These are phyloP conservation scores for Leucoraja erinaceus DNA, from an alignment of 2,113 vertebrate genomes.

Conservation along the genomic window DNA sequence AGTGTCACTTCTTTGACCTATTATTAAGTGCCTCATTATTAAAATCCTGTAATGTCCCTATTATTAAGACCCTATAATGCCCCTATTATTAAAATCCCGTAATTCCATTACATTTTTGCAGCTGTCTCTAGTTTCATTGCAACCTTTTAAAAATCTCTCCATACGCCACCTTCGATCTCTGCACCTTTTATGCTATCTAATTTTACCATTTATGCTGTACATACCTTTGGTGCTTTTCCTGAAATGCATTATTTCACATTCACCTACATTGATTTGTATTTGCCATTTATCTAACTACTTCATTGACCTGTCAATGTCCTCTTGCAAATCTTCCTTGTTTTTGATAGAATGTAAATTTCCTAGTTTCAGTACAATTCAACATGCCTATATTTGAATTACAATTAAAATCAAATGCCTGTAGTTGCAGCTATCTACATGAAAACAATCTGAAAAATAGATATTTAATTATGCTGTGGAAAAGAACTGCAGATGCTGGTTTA, in stretches of 20 bases:
- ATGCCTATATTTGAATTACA: background rate
- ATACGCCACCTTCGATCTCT: background rate
- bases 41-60: background rate
- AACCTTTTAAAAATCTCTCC: background rate
- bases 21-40: background rate
- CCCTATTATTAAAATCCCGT: background rate
- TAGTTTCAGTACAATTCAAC: background rate
- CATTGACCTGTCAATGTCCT: background rate
- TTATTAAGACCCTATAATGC: background rate
- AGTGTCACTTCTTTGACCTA: background rate
- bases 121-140: background rate
- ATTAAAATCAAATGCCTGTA: background rate
- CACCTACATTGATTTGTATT: background rate
- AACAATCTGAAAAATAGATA: background rate
- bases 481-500: too few species aligned
- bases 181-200: background rate
- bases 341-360: background rate
- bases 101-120: background rate
- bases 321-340: background rate
- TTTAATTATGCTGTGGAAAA: background rate
- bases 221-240: background rate
- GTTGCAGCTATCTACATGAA: background rate
- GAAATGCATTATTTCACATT: background rate
- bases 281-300: background rate
- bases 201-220: background rate